Base-by-base conservation (phyloP, 2,797 vertebrate species). In the Leuciscus waleckii region DNA sequence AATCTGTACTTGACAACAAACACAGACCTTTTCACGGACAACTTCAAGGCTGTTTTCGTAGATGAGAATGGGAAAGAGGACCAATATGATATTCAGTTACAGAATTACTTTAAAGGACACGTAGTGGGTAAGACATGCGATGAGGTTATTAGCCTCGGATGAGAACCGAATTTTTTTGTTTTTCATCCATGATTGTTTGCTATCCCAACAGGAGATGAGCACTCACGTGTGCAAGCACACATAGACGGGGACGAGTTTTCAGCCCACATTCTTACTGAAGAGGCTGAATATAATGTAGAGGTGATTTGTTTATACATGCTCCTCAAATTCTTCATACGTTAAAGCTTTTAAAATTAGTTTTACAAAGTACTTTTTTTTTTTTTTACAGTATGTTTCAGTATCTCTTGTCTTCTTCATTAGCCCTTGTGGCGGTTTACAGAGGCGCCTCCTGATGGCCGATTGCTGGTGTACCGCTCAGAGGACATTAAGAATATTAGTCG, bases 221-320 rank as follows among this genome's bases (percentile, higher is more conserved):
- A 97, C 92, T 99, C 98, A 3, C 97, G 96, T 86, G 98, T 99
- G 87, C 95, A 97, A 87, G 98, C 98, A 49, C 98, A 99, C 90
- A 97, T 99, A 83, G 98, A 98, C 23, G 96, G 97, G 77, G 95
- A 96, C 75, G 98, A 99, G 88, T 97, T 99, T 90, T 98, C 97
- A 41, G 96, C 97, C 82, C 96, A 97, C 92, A 99, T 99, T 92
- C 94, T 94, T 89, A 97, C 96, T 2, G 96, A 97, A 70, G 97
- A n/a, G n/a, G n/a, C n/a, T n/a, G n/a, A n/a, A n/a, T n/a, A n/a
- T n/a, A n/a, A n/a, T n/a, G n/a, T n/a, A n/a, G n/a, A n/a, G n/a
- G n/a, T n/a, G n/a, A n/a, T n/a, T n/a, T n/a, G n/a, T n/a, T n/a
- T n/a, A n/a, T n/a, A n/a, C n/a, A n/a, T n/a, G n/a, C n/a, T n/a